Evolutionary conservation across 2,888 invertebrate species (phyloP).

Genomic region (Acrocera orbiculus): DNA sequence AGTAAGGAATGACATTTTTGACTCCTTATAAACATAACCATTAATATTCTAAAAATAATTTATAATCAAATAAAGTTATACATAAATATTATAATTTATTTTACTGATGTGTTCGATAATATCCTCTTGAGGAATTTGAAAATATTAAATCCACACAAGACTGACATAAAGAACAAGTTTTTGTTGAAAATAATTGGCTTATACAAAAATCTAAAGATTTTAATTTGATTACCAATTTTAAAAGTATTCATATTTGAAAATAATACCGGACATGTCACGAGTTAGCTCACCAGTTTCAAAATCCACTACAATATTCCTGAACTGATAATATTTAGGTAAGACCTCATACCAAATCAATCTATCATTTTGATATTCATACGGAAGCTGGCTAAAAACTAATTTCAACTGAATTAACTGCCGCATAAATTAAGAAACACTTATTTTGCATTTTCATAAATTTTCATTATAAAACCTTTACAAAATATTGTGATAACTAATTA

Average conservation of each 20-base stretch:
- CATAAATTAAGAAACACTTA: too few relatives aligned
- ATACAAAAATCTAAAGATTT: neutral
- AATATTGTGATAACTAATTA: too few relatives aligned
- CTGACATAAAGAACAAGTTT: neutral
- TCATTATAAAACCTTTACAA: too few relatives aligned
- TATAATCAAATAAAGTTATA: neutral
- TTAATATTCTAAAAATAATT: neutral
- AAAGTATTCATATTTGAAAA: neutral
- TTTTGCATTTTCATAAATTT: too few relatives aligned
- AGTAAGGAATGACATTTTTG: neutral
- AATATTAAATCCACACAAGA: neutral
- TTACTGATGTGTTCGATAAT: conserved; percentile 2
- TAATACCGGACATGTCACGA: neutral
- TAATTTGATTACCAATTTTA: neutral
- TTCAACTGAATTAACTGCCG: too few relatives aligned
- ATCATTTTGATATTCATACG: too few relatives aligned
- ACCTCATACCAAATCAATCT: too few relatives aligned
- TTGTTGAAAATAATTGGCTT: neutral
- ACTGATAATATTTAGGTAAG: too few relatives aligned
- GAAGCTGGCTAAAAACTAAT: too few relatives aligned
- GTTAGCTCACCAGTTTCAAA: neutral
- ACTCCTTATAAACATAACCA: neutral
- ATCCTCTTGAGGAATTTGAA: neutral
- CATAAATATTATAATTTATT: neutral
- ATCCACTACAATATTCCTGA: too few relatives aligned